Evolutionary conservation across 2,888 invertebrate species (phyloP).

Genomic region (Cephus runcator): DNA sequence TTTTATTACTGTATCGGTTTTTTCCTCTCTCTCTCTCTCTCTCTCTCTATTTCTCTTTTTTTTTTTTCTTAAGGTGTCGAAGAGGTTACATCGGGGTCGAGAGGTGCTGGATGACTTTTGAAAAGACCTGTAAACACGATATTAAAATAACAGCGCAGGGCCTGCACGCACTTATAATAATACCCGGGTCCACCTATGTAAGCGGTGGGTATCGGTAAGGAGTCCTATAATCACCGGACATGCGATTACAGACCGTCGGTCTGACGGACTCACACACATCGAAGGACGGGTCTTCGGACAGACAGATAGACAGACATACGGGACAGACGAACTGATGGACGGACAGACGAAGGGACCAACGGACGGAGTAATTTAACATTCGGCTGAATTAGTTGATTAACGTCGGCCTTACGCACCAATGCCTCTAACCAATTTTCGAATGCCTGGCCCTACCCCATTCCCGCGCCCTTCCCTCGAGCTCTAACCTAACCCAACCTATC

Average conservation of each 20-base stretch:
- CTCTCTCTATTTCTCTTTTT: too few species aligned
- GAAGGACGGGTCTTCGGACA: background rate
- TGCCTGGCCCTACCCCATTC: slow-evolving; percentile 12
- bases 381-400: slow-evolving; percentile 49
- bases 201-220: slow-evolving; percentile 39
- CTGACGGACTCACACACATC: slow-evolving; percentile 3
- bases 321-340: slow-evolving; percentile 33
- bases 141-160: slow-evolving; percentile 12
- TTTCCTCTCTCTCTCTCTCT: too few species aligned
- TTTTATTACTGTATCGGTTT: too few species aligned
- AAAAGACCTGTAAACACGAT: slow-evolving; percentile 3
- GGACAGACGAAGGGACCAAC: slow-evolving; percentile 33
- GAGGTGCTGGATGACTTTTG: too few species aligned
- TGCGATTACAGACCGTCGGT: slow-evolving; percentile 38
- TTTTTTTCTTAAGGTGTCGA: too few species aligned
- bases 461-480: too few species aligned
- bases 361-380: slow-evolving; percentile 46
- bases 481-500: background rate
- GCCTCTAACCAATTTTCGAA: slow-evolving; percentile 22
- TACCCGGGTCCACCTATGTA: slow-evolving; percentile 39
- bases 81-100: too few species aligned
- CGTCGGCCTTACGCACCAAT: slow-evolving; percentile 27
- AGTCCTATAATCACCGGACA: slow-evolving; percentile 52
- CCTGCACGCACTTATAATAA: slow-evolving; percentile 43
- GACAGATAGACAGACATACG: slow-evolving; percentile 27